Evolutionary conservation across 2,888 invertebrate species (phyloP).

Genomic region (Athrips mouffetella): DNA sequence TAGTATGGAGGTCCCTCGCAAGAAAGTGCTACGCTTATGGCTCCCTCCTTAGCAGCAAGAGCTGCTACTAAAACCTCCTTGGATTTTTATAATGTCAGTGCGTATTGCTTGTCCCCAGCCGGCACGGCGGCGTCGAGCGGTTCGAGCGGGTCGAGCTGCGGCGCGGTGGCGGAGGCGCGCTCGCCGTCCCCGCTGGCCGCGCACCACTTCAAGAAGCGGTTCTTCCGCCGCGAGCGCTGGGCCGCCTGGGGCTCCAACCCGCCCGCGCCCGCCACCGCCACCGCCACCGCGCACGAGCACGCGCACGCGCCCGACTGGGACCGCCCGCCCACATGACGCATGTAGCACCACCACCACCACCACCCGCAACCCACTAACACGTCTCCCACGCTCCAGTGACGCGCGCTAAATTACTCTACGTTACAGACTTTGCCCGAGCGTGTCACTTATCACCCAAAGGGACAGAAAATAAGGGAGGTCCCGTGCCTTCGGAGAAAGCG

Average conservation of each 20-base stretch:
- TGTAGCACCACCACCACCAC: constrained; percentile 40
- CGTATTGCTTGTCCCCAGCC: neutral
- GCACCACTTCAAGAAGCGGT: constrained; percentile 90
- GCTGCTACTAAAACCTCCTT: neutral
- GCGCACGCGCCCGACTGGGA: constrained; percentile 67
- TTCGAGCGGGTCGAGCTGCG: constrained; percentile 17
- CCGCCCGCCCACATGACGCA: constrained; percentile 71
- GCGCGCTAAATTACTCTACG: too few relatives aligned
- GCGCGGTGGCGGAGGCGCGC: constrained; percentile 32
- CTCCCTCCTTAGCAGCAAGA: too few relatives aligned
- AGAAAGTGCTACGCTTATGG: too few relatives aligned
- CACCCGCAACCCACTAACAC: too few relatives aligned
- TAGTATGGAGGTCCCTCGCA: too few relatives aligned
- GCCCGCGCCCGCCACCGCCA: constrained; percentile 80
- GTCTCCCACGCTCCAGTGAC: too few relatives aligned
- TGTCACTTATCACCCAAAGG: too few relatives aligned
- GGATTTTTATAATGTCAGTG: neutral
- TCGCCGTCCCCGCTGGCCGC: constrained; percentile 58
- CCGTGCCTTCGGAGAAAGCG: too few relatives aligned
- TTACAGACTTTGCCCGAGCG: too few relatives aligned
- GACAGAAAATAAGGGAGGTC: too few relatives aligned
- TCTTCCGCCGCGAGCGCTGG: constrained; percentile 87
- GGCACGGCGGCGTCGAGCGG: constrained; percentile 42
- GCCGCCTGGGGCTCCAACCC: constrained; percentile 72
- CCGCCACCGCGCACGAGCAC: too few relatives aligned